Evolutionary conservation across 2,113 vertebrate species (phyloP), one percentile per base, ranked within the genome.

Genomic region (Caranx melampygus): DNA sequence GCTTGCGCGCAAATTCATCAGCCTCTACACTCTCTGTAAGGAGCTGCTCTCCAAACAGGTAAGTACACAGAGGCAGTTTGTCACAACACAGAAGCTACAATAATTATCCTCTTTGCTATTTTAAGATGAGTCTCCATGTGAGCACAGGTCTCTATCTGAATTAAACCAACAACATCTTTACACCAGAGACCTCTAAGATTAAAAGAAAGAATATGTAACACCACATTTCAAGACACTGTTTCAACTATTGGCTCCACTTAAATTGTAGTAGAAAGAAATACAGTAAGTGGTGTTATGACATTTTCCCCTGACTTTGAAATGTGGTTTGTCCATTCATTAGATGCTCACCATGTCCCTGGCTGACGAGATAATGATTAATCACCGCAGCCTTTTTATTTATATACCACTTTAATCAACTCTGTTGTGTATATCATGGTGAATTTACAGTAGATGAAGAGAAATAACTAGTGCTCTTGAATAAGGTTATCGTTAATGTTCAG

Each of bases 31-130:
- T 33, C 93, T 96, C 10, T 96, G 92, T 84, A 92, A 91, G 87
- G 92, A 95, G 86, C 92, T 96, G 44, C 93, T 96, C 44, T 95
- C 95, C 52, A 95, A 95, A 84, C 91, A 95, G 91, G 93, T 96
- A 65, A 5, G 91, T 94, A 47, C 62, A 68, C 11, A 5, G n/a
- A 31, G 55, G 12, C 14, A 42, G 18, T 40, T 35, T 57, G 40
- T 40, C 13, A 74, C 3, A 9, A 10, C 37, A 60, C 6, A 15
- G 2, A 71, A 45, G 8, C 0, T 64, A 33, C 10, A 21, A 12
- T 35, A 14, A 52, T 42, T 51, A 1, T n/a, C 65, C 10, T 3
- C 72, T 65, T 2, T 34, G 0, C 18, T 62, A 3, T 60, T 61
- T 69, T 13, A 52, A 14, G 14, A 54, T 54, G 26, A 52, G 40